A percentile compares a stretch with the other conserved stretches of the same genome.
These are phyloP conservation scores for Oxycera nigricornis DNA, from an alignment of 2,888 invertebrate genomes.

Conservation along the genomic window DNA sequence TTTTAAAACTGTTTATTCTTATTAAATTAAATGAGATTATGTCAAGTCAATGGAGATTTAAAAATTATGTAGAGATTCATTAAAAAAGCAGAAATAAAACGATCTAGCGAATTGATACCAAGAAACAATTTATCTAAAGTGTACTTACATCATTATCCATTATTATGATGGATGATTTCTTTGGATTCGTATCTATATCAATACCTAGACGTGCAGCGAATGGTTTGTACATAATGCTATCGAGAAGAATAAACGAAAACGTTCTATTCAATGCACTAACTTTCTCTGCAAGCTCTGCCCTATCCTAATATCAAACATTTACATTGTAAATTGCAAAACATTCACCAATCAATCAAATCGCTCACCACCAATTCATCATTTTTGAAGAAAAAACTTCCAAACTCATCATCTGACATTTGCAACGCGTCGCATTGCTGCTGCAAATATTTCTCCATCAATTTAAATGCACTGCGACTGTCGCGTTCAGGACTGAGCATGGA, in stretches of 20 bases:
- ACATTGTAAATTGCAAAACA: not conserved
- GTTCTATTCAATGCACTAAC: constrained; percentile 68
- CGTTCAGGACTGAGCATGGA: constrained; percentile 22
- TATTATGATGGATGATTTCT: constrained; percentile 74
- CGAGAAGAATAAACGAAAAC: constrained; percentile 73
- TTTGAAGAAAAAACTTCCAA: constrained; percentile 36
- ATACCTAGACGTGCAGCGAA: constrained; percentile 80
- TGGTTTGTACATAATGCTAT: constrained; percentile 74
- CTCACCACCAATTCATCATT: constrained; percentile 30
- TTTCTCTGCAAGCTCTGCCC: constrained; percentile 63
- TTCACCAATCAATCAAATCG: constrained; percentile 40
- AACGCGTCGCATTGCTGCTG: not conserved
- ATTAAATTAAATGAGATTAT: too few relatives aligned
- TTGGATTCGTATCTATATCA: constrained; percentile 67
- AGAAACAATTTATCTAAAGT: too few relatives aligned
- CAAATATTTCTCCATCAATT: not conserved
- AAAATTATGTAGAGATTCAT: too few relatives aligned
- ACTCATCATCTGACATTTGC: not conserved
- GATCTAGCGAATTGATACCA: too few relatives aligned
- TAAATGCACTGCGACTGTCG: constrained; percentile 9
- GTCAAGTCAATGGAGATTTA: too few relatives aligned
- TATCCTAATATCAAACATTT: constrained; percentile 50
- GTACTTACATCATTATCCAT: constrained; percentile 73
- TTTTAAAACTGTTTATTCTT: too few relatives aligned
- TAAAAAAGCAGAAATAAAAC: too few relatives aligned